Base-by-base conservation (phyloP, 2,888 invertebrate genomes). In the Acronicta aceris region DNA sequence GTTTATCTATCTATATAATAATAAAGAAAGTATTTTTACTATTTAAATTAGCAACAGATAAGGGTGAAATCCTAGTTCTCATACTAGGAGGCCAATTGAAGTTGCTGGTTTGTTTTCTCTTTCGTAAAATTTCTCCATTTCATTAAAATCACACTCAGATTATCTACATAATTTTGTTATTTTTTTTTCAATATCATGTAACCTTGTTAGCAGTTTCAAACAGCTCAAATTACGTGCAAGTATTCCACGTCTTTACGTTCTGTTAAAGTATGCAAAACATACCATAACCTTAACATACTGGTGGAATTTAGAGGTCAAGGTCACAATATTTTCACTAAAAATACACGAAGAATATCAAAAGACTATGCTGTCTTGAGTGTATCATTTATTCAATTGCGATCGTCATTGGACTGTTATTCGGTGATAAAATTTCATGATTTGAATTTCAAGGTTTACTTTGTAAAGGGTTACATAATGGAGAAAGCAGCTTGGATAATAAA, bases 191-290 rank as follows among this genome's bases (percentile, higher is more conserved):
- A 33, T 5, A 33, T 12, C 16, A 30, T 17, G 6, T 13, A 33
- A 38, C 40, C n/a, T 27, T 40, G 27, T 48, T 15, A 2, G 25
- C 33, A 8, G 38, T n/a, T 41, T 3, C 12, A 13, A 42, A 36
- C 40, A 21, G 13, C 30, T 9, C 30, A 16, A 16, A 17, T 17
- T 46, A 25, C 69, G 13, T 62, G 51, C 48, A 63, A 68, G 63
- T 45, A 67, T 49, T 48, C 36, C 38, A 41, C 42, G n/a, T 60
- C 46, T 46, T 65, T 30, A 52, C 27, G 17, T 13, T 54, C 48
- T 57, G 53, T 66, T 66, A 51, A 54, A 70, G 54, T 43, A 61
- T 66, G 57, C 45, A 71, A 66, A 70, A 41, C 51, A 47, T 40
- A 45, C 21, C 45, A 25, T n/a, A 25, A 27, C 60, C 65, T 25